Evolutionary conservation across 2,797 vertebrate species (phyloP).

Genomic region (Balearica regulorum): DNA sequence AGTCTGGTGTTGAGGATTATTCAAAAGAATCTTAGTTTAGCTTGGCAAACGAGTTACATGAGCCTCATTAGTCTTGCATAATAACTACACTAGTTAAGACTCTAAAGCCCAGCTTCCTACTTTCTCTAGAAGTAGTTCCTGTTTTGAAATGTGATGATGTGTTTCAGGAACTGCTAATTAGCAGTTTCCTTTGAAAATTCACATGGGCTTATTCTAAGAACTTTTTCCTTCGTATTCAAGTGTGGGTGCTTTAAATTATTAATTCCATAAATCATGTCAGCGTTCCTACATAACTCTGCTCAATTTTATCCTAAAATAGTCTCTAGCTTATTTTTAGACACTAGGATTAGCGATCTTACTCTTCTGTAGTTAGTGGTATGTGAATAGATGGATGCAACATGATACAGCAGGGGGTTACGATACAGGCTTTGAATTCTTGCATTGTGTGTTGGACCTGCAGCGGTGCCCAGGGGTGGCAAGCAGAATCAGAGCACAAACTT

Average conservation of each 20-base stretch:
- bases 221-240: background rate
- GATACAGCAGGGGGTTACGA: background rate
- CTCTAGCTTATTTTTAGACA: background rate
- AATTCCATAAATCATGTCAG: slow-evolving; percentile 34
- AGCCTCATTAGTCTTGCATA: slow-evolving; percentile 49
- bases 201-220: slow-evolving; percentile 36
- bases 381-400: background rate
- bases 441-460: background rate
- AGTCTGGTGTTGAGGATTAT: background rate
- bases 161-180: slow-evolving; percentile 63
- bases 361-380: background rate
- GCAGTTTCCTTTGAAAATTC: slow-evolving; percentile 58
- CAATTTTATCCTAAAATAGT: slow-evolving; percentile 31
- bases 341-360: background rate
- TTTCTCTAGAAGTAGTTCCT: slow-evolving; percentile 37
- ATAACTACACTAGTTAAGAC: slow-evolving; percentile 27
- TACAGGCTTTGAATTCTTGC: background rate
- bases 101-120: slow-evolving; percentile 47
- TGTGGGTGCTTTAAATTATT: slow-evolving; percentile 55
- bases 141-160: slow-evolving; percentile 62
- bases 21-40: background rate
- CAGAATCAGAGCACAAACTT: background rate
- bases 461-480: background rate
- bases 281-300: slow-evolving; percentile 3
- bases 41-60: slow-evolving; percentile 9